phyloP scores from a whole-genome alignment of 2,888 invertebrate species.

The Coenonympha glycerion region DNA sequence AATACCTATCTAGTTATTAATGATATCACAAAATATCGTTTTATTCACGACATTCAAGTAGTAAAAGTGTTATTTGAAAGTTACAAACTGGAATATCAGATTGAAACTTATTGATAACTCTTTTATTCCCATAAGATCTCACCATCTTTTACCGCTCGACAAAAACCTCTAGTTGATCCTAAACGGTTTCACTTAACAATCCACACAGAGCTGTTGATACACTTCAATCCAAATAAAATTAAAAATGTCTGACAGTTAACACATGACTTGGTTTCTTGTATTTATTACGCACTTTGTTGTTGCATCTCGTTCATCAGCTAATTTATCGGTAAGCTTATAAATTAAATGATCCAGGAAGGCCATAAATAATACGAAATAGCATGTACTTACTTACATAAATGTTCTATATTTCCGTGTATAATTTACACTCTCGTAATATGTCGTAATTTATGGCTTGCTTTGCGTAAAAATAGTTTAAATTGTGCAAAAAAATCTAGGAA shows the following conservation, averaged over 20 bases:
- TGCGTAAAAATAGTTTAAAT: not conserved
- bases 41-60: conserved; percentile 8
- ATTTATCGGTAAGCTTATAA: conserved; percentile 65
- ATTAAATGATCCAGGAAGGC: conserved; percentile 63
- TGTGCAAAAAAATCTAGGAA: not conserved
- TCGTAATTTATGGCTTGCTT: not conserved
- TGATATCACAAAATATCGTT: not conserved
- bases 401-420: conserved; percentile 1
- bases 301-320: conserved; percentile 60
- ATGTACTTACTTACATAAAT: conserved; percentile 20
- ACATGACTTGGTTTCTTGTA: conserved; percentile 52
- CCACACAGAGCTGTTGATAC: conserved; percentile 54
- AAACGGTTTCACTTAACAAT: conserved; percentile 51
- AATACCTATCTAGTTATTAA: not conserved
- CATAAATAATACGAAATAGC: conserved; percentile 31
- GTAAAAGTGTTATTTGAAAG: conserved; percentile 16
- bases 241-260: conserved; percentile 48
- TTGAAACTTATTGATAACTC: conserved; percentile 69
- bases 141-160: conserved; percentile 60
- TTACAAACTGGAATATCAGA: conserved; percentile 27
- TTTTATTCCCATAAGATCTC: conserved; percentile 58
- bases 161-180: conserved; percentile 58
- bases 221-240: conserved; percentile 41
- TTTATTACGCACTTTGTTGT: conserved; percentile 66
- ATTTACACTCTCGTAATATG: conserved; percentile 8